Evolutionary conservation across 2,888 invertebrate genomes (phyloP).

Genomic region (Lithophane semibrunnea): DNA sequence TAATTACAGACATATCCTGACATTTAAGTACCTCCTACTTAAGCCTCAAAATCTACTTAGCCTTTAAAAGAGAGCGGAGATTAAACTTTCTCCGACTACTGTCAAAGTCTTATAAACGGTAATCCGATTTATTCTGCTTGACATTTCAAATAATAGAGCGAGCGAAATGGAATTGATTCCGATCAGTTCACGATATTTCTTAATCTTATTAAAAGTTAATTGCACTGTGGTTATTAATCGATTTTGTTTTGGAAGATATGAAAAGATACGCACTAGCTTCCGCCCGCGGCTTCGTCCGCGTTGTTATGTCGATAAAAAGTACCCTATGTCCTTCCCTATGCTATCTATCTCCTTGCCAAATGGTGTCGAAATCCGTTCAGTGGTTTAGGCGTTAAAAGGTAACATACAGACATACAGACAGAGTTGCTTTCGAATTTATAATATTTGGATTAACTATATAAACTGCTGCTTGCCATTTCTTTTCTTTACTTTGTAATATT

Average conservation of each 20-base stretch:
- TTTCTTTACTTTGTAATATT: too few species aligned
- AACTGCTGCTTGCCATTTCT: too few species aligned
- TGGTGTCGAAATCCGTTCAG: too few species aligned
- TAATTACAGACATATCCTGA: constrained; percentile 57
- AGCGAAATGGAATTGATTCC: constrained; percentile 53
- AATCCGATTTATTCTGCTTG: constrained; percentile 64
- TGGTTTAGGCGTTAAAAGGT: too few species aligned
- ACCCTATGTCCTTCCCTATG: too few species aligned
- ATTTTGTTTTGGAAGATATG: background rate
- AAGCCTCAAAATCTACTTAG: constrained; percentile 51
- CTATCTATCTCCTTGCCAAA: too few species aligned
- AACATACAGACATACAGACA: too few species aligned
- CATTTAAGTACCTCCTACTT: constrained; percentile 45
- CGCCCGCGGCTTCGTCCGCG: too few species aligned
- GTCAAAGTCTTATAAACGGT: constrained; percentile 39
- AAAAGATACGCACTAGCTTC: background rate
- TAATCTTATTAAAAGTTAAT: constrained; percentile 50
- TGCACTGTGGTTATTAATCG: constrained; percentile 6
- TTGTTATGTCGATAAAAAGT: too few species aligned
- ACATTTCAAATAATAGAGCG: constrained; percentile 61
- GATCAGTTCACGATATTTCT: constrained; percentile 34
- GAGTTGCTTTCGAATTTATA: too few species aligned
- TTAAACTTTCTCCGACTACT: constrained; percentile 54
- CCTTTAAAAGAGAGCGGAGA: constrained; percentile 41
- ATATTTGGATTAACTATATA: too few species aligned